Base-by-base conservation (phyloP, 2,888 invertebrate genomes). In the Anagyrus pseudococci region DNA sequence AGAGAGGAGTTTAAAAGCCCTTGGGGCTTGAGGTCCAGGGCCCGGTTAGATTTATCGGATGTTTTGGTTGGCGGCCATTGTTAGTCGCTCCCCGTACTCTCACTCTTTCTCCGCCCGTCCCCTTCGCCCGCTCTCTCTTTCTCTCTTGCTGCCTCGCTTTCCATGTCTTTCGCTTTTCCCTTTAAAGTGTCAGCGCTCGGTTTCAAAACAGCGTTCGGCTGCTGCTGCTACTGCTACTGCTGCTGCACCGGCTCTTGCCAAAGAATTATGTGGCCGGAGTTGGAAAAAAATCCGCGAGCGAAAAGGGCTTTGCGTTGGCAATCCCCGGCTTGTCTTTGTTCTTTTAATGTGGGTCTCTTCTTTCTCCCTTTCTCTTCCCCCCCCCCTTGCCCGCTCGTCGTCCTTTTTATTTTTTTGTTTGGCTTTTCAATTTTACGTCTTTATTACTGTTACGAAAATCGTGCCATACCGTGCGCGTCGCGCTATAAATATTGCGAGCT, bases 21-120 rank as follows among this genome's bases (percentile, higher is more conserved):
- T 73, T 70, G 78, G 77, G 77, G 78, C 77, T 75, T 79, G 76
- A 77, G 78, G 79, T 77, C 76, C 19, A n/a, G 76, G 74, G 76
- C 71, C 75, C 76, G 76, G 78, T 77, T 80, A 80, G 80, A 80
- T 80, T 80, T 80, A 80, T 80, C 80, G 80, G 78, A 80, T 80
- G 80, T 80, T 80, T 80, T 80, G 80, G 80, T 80, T 77, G 80
- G 80, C 80, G 78, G 80, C 80, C 80, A 80, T 80, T 80, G 80
- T 80, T 78, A 77, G 73, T 71, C 73, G 69, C 71, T 66, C 67
- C 53, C 47, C 57, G 55, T 44, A 46, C 57, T n/a, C 40, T 65
- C 56, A 55, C 55, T 52, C 70, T 70, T 66, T n/a, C n/a, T n/a
- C n/a, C n/a, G n/a, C n/a, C n/a, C n/a, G n/a, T n/a, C n/a, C n/a